Percentiles rank a stretch among this genome's conserved stretches.
Conservation (phyloP, 2,797 vertebrate species). For the Urocyon cinereoargenteus region DNA sequence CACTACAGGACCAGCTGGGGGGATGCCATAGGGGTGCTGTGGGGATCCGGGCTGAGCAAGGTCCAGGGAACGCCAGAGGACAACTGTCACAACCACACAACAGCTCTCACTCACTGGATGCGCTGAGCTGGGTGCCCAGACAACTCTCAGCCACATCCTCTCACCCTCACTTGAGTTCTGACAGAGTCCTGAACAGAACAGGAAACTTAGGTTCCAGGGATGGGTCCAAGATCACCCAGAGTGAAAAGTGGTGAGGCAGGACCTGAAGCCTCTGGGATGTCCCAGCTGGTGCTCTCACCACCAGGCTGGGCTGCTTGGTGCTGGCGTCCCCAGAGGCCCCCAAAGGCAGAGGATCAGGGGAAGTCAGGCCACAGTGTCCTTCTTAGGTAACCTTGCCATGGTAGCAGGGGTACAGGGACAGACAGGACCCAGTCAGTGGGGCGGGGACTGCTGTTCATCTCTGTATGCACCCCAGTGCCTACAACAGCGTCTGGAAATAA, state of each 20-base stretch:
- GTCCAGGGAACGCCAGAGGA: too few relatives aligned
- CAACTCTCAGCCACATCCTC: accelerated
- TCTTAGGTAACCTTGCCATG: not conserved
- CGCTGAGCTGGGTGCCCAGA: not conserved
- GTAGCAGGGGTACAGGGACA: not conserved
- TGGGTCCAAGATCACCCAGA: not conserved
- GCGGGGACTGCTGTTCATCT: not conserved
- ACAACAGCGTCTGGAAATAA: not conserved
- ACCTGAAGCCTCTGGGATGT: not conserved
- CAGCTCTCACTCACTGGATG: not conserved
- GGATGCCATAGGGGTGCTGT: not conserved
- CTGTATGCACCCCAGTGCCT: not conserved
- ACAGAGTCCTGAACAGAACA: not conserved
- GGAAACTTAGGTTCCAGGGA: not conserved
- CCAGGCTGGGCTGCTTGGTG: not conserved
- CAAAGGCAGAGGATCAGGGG: not conserved
- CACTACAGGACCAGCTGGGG: not conserved
- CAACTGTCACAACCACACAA: not conserved
- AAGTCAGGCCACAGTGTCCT: not conserved
- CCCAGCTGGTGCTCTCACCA: not conserved
- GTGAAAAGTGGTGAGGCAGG: not conserved
- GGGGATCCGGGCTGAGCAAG: not conserved
- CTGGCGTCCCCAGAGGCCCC: not conserved
- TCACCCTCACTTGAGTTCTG: accelerated
- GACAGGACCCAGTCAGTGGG: not conserved